These are phyloP conservation scores for Polyergus mexicanus DNA, from an alignment of 1,140 invertebrate genomes.

Conservation along the genomic window DNA sequence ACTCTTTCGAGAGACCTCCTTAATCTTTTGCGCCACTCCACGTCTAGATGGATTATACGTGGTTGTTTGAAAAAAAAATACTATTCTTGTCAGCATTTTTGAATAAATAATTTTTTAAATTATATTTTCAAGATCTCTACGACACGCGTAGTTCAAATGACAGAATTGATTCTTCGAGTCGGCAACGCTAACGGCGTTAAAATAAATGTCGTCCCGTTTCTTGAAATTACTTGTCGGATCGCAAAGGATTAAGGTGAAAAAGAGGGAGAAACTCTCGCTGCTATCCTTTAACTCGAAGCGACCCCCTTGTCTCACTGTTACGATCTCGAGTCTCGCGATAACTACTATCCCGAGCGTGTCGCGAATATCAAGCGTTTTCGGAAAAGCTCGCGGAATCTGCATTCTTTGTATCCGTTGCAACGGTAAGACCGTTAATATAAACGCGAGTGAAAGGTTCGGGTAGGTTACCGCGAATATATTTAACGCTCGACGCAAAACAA, in stretches of 20 bases:
- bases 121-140: not conserved
- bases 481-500: not conserved
- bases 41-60: not conserved
- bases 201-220: slow-evolving; percentile 10
- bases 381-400: slow-evolving; percentile 13
- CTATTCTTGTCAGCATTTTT: not conserved
- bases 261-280: not conserved
- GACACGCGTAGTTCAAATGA: not conserved
- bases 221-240: slow-evolving; percentile 4
- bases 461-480: slow-evolving; percentile 37
- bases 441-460: slow-evolving; percentile 28
- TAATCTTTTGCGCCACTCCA: not conserved
- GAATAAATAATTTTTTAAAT: not conserved
- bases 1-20: slow-evolving; percentile 6
- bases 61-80: too few relatives aligned
- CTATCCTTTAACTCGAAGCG: not conserved
- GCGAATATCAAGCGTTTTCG: slow-evolving; percentile 35
- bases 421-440: slow-evolving; percentile 13
- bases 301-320: not conserved
- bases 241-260: not conserved
- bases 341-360: slow-evolving; percentile 25
- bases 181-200: not conserved
- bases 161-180: not conserved
- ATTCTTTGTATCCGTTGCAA: not conserved
- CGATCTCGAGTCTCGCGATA: slow-evolving; percentile 34